Conservation (phyloP, 2,888 invertebrate species). For the Eristalis intricaria region DNA sequence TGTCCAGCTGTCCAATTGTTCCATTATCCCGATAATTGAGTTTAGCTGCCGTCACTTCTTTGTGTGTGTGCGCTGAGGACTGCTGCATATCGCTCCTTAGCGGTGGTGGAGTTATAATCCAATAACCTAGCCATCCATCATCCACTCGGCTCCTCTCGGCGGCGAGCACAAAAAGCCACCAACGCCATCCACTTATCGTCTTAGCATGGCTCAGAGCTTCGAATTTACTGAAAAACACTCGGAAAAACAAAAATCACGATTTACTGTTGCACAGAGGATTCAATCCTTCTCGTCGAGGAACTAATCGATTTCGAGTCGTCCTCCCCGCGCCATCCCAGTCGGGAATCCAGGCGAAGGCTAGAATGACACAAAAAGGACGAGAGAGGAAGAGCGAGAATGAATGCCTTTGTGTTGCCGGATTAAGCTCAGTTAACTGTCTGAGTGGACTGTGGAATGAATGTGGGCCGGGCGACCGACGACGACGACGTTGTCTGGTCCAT, state of each 20-base stretch:
- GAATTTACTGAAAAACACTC: constrained; percentile 38
- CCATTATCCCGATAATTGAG: constrained; percentile 21
- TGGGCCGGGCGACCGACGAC: constrained; percentile 36
- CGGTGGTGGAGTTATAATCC: constrained; percentile 56
- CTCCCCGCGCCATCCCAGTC: background rate
- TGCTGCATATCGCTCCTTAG: background rate
- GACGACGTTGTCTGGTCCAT: constrained; percentile 46
- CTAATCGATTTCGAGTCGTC: constrained; percentile 60
- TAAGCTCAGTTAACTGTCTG: background rate
- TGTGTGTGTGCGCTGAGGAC: background rate
- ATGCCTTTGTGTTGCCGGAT: background rate
- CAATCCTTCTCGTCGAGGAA: background rate
- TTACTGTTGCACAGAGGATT: constrained; percentile 14
- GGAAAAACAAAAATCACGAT: constrained; percentile 32
- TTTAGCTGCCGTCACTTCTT: background rate
- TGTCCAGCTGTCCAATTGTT: constrained; percentile 23
- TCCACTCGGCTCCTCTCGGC: constrained; percentile 4
- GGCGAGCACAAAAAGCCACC: constrained; percentile 17
- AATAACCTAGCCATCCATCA: constrained; percentile 62
- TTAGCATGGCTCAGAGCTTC: constrained; percentile 56
- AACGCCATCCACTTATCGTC: constrained; percentile 63
- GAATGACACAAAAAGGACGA: background rate
- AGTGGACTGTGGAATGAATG: constrained; percentile 23
- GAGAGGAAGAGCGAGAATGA: background rate
- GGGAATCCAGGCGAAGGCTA: too few species aligned